These are phyloP conservation scores for Pseudochaenichthys georgianus DNA, from an alignment of 2,797 vertebrate species.

Conservation along the genomic window DNA sequence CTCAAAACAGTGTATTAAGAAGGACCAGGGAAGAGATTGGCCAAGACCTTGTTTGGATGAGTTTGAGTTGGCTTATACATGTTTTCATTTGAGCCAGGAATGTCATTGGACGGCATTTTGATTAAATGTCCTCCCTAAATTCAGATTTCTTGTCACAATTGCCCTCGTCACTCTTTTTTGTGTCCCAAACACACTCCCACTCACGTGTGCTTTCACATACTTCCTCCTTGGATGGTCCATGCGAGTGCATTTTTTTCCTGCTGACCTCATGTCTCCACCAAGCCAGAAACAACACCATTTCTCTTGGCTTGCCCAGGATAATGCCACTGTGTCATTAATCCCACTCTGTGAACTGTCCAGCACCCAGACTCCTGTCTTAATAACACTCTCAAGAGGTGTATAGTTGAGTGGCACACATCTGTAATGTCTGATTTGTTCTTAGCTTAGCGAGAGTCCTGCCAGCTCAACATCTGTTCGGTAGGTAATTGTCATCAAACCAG, in stretches of 20 bases:
- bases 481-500: conserved; percentile 23
- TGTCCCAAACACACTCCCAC: conserved; percentile 23
- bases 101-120: conserved; percentile 61
- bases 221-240: conserved; percentile 76
- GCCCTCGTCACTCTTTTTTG: conserved; percentile 6
- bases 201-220: conserved; percentile 50
- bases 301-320: conserved; percentile 65
- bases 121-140: conserved; percentile 61
- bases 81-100: conserved; percentile 47
- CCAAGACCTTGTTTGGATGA: conserved; percentile 67
- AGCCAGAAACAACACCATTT: conserved; percentile 79
- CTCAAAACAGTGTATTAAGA: too few species aligned
- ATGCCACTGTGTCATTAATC: conserved; percentile 72
- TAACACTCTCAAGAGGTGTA: conserved; percentile 1
- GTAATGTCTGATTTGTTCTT: conserved; percentile 27
- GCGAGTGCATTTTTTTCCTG: conserved; percentile 81
- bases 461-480: conserved; percentile 39
- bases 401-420: conserved; percentile 23
- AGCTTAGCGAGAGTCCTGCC: conserved; percentile 16
- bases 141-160: conserved; percentile 54
- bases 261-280: conserved; percentile 84
- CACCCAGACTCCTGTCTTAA: conserved; percentile 15
- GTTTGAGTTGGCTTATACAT: conserved; percentile 38
- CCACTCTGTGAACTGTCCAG: conserved; percentile 35
- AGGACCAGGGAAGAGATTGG: conserved; percentile 27